Conservation (phyloP, 2,888 invertebrate species). For the Luperina testacea region DNA sequence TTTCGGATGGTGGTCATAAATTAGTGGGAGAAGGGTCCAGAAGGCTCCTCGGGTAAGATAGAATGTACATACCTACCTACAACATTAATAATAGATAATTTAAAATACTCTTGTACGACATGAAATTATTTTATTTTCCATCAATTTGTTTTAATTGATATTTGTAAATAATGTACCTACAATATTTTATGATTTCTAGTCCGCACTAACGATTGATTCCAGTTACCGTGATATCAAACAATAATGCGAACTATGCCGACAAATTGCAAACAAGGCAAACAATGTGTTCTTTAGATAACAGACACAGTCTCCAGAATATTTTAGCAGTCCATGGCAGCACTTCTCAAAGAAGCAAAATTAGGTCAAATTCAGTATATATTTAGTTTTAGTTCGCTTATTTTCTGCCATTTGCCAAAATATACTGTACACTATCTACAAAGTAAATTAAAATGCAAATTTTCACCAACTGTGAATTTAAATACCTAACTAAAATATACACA, state of each 20-base stretch:
- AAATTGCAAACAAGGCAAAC: slow-evolving; percentile 6
- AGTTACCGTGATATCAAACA: slow-evolving; percentile 12
- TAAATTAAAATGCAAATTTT: slow-evolving; percentile 21
- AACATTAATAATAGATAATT: slow-evolving; percentile 11
- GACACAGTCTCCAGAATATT: slow-evolving; percentile 7
- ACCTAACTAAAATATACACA: slow-evolving; percentile 5
- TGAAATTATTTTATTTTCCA: slow-evolving; percentile 49
- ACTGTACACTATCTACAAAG: neutral
- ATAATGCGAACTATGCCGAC: slow-evolving; percentile 11
- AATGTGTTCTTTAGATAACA: neutral
- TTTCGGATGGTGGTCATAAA: neutral
- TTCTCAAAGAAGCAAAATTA: neutral
- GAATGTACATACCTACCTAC: neutral
- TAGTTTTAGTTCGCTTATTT: neutral
- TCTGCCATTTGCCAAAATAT: slow-evolving; percentile 4
- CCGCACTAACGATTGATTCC: slow-evolving; percentile 12
- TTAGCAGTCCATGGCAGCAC: neutral
- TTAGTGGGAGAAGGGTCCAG: neutral
- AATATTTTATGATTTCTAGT: slow-evolving; percentile 16
- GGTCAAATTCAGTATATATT: slow-evolving; percentile 1
- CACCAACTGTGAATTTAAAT: slow-evolving; percentile 3
- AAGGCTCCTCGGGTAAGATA: neutral
- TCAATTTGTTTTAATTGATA: slow-evolving; percentile 20
- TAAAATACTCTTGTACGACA: slow-evolving; percentile 27
- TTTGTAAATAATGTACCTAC: slow-evolving; percentile 25